phyloP scores from a whole-genome alignment of 1,140 invertebrate species.

The Drosophila tani region DNA sequence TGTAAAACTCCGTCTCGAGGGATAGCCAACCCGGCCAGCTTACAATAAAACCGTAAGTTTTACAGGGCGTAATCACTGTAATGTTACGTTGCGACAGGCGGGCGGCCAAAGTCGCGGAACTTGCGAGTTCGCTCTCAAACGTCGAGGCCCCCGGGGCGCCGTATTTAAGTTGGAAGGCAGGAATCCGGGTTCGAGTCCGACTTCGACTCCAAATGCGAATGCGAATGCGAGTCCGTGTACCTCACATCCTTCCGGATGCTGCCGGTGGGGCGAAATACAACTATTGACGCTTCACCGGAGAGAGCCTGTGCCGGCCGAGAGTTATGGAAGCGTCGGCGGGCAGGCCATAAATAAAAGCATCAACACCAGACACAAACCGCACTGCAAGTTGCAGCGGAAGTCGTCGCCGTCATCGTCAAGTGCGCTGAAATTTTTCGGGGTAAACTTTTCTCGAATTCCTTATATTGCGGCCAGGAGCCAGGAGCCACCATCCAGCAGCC shows the following conservation, averaged over 20 bases:
- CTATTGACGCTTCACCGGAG: slow-evolving; percentile 75
- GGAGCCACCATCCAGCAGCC: slow-evolving; percentile 1
- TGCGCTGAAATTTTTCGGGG: slow-evolving; percentile 69
- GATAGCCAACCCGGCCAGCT: slow-evolving; percentile 22
- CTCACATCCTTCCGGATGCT: slow-evolving; percentile 56
- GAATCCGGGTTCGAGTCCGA: slow-evolving; percentile 27
- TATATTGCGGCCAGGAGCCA: slow-evolving; percentile 47
- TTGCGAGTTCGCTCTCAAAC: slow-evolving; percentile 64
- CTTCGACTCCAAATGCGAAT: neutral
- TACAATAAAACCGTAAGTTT: slow-evolving; percentile 76
- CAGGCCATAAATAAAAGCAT: slow-evolving; percentile 73
- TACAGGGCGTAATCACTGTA: slow-evolving; percentile 80
- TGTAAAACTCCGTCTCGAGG: neutral
- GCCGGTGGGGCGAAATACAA: slow-evolving; percentile 58
- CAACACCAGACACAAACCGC: slow-evolving; percentile 76
- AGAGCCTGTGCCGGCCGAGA: slow-evolving; percentile 45
- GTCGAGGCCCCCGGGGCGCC: slow-evolving; percentile 58
- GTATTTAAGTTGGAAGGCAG: slow-evolving; percentile 60
- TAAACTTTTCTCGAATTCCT: slow-evolving; percentile 77
- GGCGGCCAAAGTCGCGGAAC: slow-evolving; percentile 60
- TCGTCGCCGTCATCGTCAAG: slow-evolving; percentile 72
- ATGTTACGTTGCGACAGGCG: slow-evolving; percentile 55
- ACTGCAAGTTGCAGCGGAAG: slow-evolving; percentile 78
- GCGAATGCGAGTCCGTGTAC: slow-evolving; percentile 53
- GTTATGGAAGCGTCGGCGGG: slow-evolving; percentile 44